Evolutionary conservation across 2,797 vertebrate species (phyloP).

Genomic region (Ataeniobius toweri): DNA sequence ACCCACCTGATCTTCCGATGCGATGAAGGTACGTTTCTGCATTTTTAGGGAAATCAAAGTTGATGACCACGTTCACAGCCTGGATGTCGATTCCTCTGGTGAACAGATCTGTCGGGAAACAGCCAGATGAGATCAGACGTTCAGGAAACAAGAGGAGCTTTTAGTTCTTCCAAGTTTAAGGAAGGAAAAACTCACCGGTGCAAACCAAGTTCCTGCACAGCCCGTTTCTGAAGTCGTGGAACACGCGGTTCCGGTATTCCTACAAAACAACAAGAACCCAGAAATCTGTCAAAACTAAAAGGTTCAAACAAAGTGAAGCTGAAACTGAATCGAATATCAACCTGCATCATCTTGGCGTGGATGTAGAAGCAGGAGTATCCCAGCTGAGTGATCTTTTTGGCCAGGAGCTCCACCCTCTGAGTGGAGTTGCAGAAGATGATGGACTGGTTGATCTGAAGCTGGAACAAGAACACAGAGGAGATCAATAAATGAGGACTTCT

Average conservation of each 20-base stretch:
- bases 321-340: slow-evolving; percentile 27
- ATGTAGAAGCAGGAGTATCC: slow-evolving; percentile 87
- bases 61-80: slow-evolving; percentile 87
- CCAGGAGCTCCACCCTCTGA: slow-evolving; percentile 82
- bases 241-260: slow-evolving; percentile 86
- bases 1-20: slow-evolving; percentile 84
- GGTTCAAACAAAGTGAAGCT: rapidly evolving
- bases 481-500: too few relatives aligned
- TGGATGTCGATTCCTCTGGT: slow-evolving; percentile 88
- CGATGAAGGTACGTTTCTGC: slow-evolving; percentile 87
- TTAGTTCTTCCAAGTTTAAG: too few relatives aligned
- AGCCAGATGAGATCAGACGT: rapidly evolving
- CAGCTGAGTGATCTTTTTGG: slow-evolving; percentile 84
- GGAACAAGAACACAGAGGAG: background rate
- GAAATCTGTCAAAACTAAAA: background rate
- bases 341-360: slow-evolving; percentile 89
- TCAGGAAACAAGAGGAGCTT: background rate
- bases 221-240: slow-evolving; percentile 86
- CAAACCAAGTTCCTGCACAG: slow-evolving; percentile 86
- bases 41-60: slow-evolving; percentile 87
- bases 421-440: slow-evolving; percentile 86
- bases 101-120: slow-evolving; percentile 78
- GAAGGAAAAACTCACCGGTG: slow-evolving; percentile 74
- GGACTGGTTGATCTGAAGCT: slow-evolving; percentile 85
- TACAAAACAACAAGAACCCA: slow-evolving; percentile 38